Base-by-base conservation (phyloP, 2,888 invertebrate species). In the Stratiomys singularior region DNA sequence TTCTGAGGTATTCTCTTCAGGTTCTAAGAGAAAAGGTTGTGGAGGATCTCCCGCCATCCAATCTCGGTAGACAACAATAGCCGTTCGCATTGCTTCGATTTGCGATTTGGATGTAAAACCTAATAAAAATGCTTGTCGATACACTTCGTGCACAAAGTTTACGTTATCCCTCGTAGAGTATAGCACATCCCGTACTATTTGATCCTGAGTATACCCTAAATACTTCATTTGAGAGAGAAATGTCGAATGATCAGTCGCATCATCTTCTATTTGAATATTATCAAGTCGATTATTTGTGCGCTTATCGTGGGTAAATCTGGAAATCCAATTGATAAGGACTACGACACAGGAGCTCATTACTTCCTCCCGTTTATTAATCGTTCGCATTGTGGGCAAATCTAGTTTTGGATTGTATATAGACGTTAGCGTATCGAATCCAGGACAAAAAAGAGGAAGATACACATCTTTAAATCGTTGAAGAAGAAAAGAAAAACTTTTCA, bases 61-160 rank as follows among this genome's bases (percentile, higher is more conserved):
- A 87, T 98, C 97, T 86, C 96, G 95, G 86, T 98, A 98, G 2
- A 97, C 94, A 60, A 94, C 92, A 82, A 98, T 96, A 58, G 97
- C 96, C 83, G 95, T 93, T 66, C 96, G 89, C 79, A 96, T 94
- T 4, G 97, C 96, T 80, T 93, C 92, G 15, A 96, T 94, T 86
- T 97, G 96, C 1, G 92, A 90, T 80, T 87, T 87, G 13, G 87
- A 84, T 18, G 86, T 85, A 86, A 97, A 97, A 81, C 96, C 95
- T 83, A 98, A 88, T 67, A 97, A 89, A 88, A 98, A 96, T 44
- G 97, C 96, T 88, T 98, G 97, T 30, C 98, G 91, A 85, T 97
- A 94, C 78, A 98, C 91, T 88, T 98, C 98, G 83, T 98, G 95
- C 30, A 98, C 92, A 85, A 98, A 95, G 88, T 98, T 96, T 5